Evolutionary conservation across 2,113 vertebrate genomes (phyloP), one percentile per base, ranked within the genome.

Genomic region (Corynorhinus townsendii): DNA sequence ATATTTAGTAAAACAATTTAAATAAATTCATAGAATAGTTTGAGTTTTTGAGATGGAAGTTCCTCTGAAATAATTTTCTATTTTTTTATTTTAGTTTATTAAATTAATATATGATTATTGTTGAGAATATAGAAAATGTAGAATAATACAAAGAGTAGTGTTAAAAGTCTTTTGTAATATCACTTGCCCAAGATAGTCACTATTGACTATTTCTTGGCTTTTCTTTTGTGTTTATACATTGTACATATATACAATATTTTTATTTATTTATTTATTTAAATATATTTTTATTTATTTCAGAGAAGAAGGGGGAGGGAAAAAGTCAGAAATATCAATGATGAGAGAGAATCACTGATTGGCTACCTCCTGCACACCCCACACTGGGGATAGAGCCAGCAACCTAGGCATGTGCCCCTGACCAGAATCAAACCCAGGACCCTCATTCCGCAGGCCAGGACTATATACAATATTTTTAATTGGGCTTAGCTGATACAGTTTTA

Each of bases 1-100:
- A 52, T 72, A 69, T 90, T 95, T 90, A 92, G 33, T 33, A 88
- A 68, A 80, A 24, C 82, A 90, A 59, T 90, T 68, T 86, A 73
- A 92, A 64, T 89, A 80, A 92, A 7, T 80, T 94, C 4, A 75
- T 87, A 79, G 54, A 85, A 11, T 86, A 86, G 68, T 85, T 89
- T 81, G 33, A 81, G 14, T 90, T 92, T 94, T 80, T 47, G 33
- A 85, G 52, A 68, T 92, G 17, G 89, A 69, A 40, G 22, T 92
- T 82, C 62, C 40, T 85, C 38, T 81, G 47, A 89, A 86, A 75
- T 81, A 7, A 56, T 66, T 71, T 92, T 64, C 62, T 80, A 30
- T 76, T 83, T 83, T 83, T 92, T 56, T 73, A 54, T 84, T 89
- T 80, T 68, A 85, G 16, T 81, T 93, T 81, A 30, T 90, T 72